Conservation (phyloP, 2,797 vertebrate genomes). For the Enteromius anoplus region DNA sequence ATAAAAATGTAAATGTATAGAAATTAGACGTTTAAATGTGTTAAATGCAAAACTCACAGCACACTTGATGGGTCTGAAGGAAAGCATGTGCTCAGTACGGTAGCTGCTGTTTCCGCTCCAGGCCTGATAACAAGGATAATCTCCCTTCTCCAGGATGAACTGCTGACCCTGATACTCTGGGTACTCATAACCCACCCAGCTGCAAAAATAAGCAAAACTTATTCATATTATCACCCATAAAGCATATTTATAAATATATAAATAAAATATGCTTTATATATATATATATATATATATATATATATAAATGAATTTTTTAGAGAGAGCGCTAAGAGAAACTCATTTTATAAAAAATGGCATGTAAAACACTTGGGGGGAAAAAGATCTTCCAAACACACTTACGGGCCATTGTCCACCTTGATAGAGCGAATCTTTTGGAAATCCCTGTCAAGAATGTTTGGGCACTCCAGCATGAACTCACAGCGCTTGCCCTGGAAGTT, state of each 20-base stretch:
- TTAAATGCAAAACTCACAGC: slow-evolving; percentile 79
- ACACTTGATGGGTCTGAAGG: slow-evolving; percentile 92
- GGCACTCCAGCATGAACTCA: slow-evolving; percentile 91
- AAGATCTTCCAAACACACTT: slow-evolving; percentile 72
- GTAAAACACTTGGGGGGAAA: background rate
- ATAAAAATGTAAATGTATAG: background rate
- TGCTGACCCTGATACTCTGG: slow-evolving; percentile 97
- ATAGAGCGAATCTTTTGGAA: slow-evolving; percentile 94
- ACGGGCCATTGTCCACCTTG: slow-evolving; percentile 94
- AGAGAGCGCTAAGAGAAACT: background rate
- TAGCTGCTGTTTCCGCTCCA: slow-evolving; percentile 95
- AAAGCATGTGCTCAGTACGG: slow-evolving; percentile 93
- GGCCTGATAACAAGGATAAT: slow-evolving; percentile 92
- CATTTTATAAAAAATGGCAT: background rate
- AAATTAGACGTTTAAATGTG: background rate
- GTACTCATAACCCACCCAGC: slow-evolving; percentile 94
- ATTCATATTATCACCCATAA: background rate
- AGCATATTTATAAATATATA: background rate
- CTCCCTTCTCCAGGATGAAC: slow-evolving; percentile 97
- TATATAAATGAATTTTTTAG: background rate
- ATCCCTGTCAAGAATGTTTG: slow-evolving; percentile 90
- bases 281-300: background rate
- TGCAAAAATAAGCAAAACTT: slow-evolving; percentile 59
- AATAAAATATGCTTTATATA: background rate
- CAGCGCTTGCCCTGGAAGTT: slow-evolving; percentile 95